Evolutionary conservation across 2,797 vertebrate genomes (phyloP).

Genomic region (Tympanoctomys barrerae): DNA sequence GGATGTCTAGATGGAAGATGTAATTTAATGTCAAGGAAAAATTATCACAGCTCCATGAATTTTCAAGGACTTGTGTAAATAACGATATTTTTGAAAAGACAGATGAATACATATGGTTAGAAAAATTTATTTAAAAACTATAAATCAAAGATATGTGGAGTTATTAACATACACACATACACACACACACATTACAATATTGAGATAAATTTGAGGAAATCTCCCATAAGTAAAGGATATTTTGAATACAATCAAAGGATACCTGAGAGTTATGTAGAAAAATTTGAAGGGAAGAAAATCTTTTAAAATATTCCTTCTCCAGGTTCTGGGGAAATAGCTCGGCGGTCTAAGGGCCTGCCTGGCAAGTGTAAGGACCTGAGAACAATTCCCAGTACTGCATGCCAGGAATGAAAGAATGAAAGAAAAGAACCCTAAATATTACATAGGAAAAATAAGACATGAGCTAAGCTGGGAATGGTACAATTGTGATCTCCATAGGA

Average conservation of each 20-base stretch:
- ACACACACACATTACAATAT: neutral
- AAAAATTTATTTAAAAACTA: neutral
- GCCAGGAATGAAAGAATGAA: neutral
- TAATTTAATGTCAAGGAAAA: conserved; percentile 10
- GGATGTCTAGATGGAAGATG: neutral
- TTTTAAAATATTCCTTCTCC: too few species aligned
- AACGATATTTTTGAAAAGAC: neutral
- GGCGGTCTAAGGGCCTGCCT: too few species aligned
- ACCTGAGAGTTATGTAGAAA: neutral
- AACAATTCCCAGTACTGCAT: too few species aligned
- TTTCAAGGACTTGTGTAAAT: neutral
- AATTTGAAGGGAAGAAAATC: neutral
- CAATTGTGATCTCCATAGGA: neutral
- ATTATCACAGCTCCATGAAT: neutral
- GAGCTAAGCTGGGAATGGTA: neutral
- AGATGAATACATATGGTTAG: conserved; percentile 22
- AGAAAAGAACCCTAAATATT: neutral
- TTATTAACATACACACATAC: neutral
- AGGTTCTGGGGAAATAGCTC: too few species aligned
- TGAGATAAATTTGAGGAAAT: neutral
- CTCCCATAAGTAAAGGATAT: neutral
- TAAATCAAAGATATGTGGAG: neutral
- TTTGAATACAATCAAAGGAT: neutral
- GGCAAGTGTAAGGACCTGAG: too few species aligned
- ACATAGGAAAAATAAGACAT: neutral